phyloP scores from a whole-genome alignment of 2,797 vertebrate genomes.

The Platyrinchus mystaceus region DNA sequence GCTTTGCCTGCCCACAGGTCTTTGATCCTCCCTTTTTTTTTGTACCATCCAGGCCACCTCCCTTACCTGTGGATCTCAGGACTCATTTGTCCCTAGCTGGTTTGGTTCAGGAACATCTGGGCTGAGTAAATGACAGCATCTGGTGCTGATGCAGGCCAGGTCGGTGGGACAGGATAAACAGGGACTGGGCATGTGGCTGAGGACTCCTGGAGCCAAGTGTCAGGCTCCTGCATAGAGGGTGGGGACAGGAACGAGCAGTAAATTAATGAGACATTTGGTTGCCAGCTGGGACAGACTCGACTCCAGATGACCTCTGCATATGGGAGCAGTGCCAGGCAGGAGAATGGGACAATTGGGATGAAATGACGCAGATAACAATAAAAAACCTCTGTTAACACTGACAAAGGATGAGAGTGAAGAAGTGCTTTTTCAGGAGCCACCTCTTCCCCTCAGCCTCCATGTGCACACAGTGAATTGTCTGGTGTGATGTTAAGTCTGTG shows the following conservation, averaged over 20 bases:
- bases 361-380: background rate
- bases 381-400: background rate
- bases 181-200: accelerated
- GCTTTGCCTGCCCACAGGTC: background rate
- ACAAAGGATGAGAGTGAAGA: background rate
- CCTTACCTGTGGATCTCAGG: background rate
- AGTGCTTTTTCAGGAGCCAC: background rate
- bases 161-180: background rate
- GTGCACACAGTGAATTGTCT: background rate
- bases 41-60: background rate
- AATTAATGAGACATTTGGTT: background rate
- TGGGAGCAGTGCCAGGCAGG: slow-evolving; percentile 1
- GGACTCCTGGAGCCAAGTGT: background rate
- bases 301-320: background rate
- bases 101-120: background rate
- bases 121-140: background rate
- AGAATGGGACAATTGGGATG: background rate
- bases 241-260: background rate
- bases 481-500: background rate
- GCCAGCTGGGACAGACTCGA: background rate
- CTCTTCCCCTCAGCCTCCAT: background rate
- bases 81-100: background rate
- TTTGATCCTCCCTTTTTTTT: background rate
- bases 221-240: background rate
- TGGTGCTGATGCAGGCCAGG: background rate